phyloP scores from a whole-genome alignment of 53 echinoderm and acorn worm genomes.

The Pentamera pediparva region DNA sequence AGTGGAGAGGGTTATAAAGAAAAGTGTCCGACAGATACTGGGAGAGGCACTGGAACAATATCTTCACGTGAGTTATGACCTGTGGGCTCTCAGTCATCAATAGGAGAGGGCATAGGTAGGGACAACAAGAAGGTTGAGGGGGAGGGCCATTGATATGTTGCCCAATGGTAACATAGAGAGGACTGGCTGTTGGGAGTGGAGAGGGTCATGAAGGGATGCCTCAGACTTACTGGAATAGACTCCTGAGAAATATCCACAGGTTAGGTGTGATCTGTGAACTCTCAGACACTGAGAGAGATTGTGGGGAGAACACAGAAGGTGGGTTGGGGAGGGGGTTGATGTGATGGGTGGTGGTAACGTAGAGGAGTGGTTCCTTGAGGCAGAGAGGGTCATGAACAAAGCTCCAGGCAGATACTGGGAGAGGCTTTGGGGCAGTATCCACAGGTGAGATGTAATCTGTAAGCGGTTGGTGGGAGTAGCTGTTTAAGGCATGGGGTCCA shows the following conservation, averaged over 20 bases:
- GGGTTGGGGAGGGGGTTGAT: background rate
- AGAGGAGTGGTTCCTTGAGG: background rate
- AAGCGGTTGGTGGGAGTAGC: background rate
- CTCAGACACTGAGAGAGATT: too few species aligned
- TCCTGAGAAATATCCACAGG: background rate
- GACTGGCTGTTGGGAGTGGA: slow-evolving; percentile 98
- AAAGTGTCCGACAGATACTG: too few species aligned
- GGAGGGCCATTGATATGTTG: too few species aligned
- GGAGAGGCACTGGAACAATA: too few species aligned
- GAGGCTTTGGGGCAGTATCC: slow-evolving; percentile 65
- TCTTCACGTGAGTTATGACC: too few species aligned
- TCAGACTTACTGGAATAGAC: slow-evolving; percentile 11
- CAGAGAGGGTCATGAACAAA: too few species aligned
- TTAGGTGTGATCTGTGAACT: too few species aligned
- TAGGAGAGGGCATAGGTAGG: too few species aligned
- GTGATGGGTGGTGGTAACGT: background rate
- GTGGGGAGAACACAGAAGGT: too few species aligned
- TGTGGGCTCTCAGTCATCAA: background rate
- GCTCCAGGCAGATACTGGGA: slow-evolving; percentile 57
- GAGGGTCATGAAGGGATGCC: slow-evolving; percentile 86
- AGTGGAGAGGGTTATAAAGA: too few species aligned
- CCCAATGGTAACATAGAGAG: slow-evolving; percentile 89
- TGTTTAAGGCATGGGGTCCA: background rate
- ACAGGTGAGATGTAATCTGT: slow-evolving; percentile 24
- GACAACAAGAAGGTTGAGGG: too few species aligned